Percentiles rank a stretch among this genome's conserved stretches.
These are phyloP conservation scores for Sorex araneus DNA, from an alignment of 2,113 vertebrate genomes.

Conservation along the genomic window DNA sequence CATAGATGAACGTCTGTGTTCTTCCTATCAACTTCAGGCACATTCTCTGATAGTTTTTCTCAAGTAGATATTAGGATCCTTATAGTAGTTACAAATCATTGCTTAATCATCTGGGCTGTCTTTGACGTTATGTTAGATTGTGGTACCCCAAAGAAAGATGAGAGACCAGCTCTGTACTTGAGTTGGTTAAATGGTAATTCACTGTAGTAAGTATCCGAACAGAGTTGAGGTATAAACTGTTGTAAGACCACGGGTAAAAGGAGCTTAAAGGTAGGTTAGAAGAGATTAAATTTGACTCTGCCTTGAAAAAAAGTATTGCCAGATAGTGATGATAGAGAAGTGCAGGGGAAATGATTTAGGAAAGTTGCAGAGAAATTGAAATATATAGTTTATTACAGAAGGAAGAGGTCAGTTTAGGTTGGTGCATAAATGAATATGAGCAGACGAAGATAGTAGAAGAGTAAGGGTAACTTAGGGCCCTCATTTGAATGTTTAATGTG, in stretches of 20 bases:
- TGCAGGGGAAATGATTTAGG: background rate
- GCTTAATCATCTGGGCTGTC: slow-evolving; percentile 15
- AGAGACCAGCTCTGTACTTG: background rate
- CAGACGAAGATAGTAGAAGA: slow-evolving; percentile 5
- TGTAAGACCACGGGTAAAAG: background rate
- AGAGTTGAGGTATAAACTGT: slow-evolving; percentile 14
- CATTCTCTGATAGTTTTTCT: slow-evolving; percentile 20
- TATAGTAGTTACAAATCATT: slow-evolving; percentile 35
- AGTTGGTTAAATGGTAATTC: background rate
- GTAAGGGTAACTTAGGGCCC: background rate
- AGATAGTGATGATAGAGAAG: slow-evolving; percentile 43
- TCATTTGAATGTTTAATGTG: background rate
- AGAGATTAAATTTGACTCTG: slow-evolving; percentile 23
- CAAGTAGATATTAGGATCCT: slow-evolving; percentile 29
- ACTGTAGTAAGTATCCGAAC: background rate
- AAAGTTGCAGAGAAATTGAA: slow-evolving; percentile 27
- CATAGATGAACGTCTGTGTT: too few relatives aligned
- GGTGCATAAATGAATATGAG: background rate
- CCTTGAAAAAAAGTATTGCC: slow-evolving; percentile 40
- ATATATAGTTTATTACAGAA: background rate
- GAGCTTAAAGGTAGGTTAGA: background rate
- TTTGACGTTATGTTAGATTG: background rate
- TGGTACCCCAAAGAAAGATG: background rate
- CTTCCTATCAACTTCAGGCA: background rate
- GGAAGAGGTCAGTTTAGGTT: slow-evolving; percentile 15